Base-by-base conservation (phyloP, 2,797 vertebrate genomes). In the Sebastes flavidus region DNA sequence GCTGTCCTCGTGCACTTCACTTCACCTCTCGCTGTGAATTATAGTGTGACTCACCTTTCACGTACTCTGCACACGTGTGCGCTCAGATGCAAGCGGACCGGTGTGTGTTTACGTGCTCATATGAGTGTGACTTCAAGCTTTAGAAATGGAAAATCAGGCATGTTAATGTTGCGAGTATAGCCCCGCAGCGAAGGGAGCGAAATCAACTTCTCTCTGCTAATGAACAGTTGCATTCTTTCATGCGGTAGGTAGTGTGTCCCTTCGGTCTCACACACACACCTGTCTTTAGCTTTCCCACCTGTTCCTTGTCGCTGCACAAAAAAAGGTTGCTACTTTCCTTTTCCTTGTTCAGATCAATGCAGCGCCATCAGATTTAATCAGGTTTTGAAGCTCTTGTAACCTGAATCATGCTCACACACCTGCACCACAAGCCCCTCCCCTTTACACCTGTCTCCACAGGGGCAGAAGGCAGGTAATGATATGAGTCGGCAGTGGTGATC, bases 371-470 rank as follows among this genome's bases (percentile, higher is more conserved):
- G 8, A n/a, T 85, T 81, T 61, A 27, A 61, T 78, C 32, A 2
- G 75, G 29, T 85, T 82, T 85, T 65, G 22, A 80, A 49, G 73
- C 58, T 18, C 9, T 16, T 65, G 91, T 83, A 88, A 93, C 79
- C 79, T 58, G 85, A 91, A 83, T 80, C 87, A 70, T 27, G n/a
- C 62, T 69, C 77, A 82, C 85, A 79, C 90, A 91, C 91, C 93
- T 91, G 91, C 65, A 36, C 67, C 62, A 36, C 34, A 60, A 65
- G 59, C 85, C 89, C 78, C 86, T 85, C 82, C 89, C 82, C 88
- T 93, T 90, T 90, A 90, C 90, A 92, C 89, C 91, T 89, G 91
- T 89, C 79, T 61, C 89, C 81, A 49, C 80, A 13, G 80, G 1
- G 49, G 89, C 87, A 87, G 84, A 80, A 86, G 80, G 78, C 72